phyloP scores from a whole-genome alignment of 1,140 invertebrate genomes.

The Stegodyphus dumicola region DNA sequence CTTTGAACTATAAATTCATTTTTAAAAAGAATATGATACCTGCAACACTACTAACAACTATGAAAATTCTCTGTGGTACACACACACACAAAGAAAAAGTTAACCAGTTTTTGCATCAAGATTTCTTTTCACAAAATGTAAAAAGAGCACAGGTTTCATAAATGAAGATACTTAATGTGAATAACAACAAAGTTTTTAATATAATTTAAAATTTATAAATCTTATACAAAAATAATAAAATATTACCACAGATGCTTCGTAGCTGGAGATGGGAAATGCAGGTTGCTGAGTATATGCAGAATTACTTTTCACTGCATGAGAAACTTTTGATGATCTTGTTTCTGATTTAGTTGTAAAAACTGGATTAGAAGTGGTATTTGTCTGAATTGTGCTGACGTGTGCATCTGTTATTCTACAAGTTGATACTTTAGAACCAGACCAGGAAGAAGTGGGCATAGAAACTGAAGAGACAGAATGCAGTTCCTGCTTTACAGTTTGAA shows the following conservation, averaged over 20 bases:
- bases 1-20: too few species aligned
- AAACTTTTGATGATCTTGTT: conserved; percentile 18
- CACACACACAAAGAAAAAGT: too few species aligned
- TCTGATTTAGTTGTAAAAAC: conserved; percentile 21
- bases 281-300: conserved; percentile 37
- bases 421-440: conserved; percentile 31
- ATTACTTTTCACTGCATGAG: conserved; percentile 19
- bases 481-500: conserved; percentile 10
- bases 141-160: too few species aligned
- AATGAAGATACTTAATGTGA: too few species aligned
- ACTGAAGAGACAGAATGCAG: not conserved
- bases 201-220: too few species aligned
- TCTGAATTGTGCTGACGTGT: conserved; percentile 46
- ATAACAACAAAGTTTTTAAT: too few species aligned
- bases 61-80: too few species aligned
- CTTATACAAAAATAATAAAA: too few species aligned
- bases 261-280: conserved; percentile 22
- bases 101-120: too few species aligned
- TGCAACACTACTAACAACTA: too few species aligned
- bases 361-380: conserved; percentile 2
- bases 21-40: too few species aligned
- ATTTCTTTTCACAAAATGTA: too few species aligned
- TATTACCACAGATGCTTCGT: conserved; percentile 36
- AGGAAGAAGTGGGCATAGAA: conserved; percentile 10
- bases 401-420: conserved; percentile 28